Evolutionary conservation across 2,797 vertebrate species (phyloP).

Genomic region (Ctenochaetus hawaiiensis): DNA sequence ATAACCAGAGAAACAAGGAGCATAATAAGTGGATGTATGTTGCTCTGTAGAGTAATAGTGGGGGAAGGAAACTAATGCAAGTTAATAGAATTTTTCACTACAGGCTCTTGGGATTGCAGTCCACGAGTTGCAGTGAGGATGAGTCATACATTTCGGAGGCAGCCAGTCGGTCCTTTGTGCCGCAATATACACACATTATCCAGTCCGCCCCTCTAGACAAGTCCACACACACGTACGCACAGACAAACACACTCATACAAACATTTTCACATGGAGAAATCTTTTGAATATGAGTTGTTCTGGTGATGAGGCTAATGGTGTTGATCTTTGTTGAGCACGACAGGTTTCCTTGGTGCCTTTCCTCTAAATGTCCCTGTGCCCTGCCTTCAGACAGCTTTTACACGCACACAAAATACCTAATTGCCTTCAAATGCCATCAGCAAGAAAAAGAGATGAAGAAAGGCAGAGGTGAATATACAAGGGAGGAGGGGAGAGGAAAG

Average conservation of each 20-base stretch:
- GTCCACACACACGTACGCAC: constrained; percentile 19
- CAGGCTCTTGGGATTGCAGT: constrained; percentile 63
- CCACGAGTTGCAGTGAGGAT: constrained; percentile 67
- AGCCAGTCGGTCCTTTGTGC: constrained; percentile 70
- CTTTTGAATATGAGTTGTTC: constrained; percentile 40
- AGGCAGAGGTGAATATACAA: constrained; percentile 2
- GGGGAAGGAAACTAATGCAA: constrained; percentile 70
- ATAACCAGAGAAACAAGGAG: constrained; percentile 17
- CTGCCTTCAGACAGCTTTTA: constrained; percentile 40
- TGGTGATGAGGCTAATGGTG: constrained; percentile 55
- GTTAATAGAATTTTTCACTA: constrained; percentile 69
- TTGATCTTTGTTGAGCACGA: constrained; percentile 57
- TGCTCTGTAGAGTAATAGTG: constrained; percentile 43
- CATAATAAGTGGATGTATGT: constrained; percentile 33
- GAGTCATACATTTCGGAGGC: constrained; percentile 78
- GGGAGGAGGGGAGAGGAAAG: neutral
- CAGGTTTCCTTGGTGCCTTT: constrained; percentile 41
- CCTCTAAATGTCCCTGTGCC: constrained; percentile 38
- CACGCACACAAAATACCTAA: constrained; percentile 59
- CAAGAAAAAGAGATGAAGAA: constrained; percentile 19
- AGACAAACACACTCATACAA: constrained; percentile 11
- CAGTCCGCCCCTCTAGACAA: constrained; percentile 39
- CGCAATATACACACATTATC: constrained; percentile 69
- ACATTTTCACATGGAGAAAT: constrained; percentile 34
- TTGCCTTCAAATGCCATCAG: constrained; percentile 73